A percentile compares a stretch with the other conserved stretches of the same genome.
These are phyloP conservation scores for Dendrolimus kikuchii DNA, from an alignment of 1,140 invertebrate genomes.

Conservation along the genomic window DNA sequence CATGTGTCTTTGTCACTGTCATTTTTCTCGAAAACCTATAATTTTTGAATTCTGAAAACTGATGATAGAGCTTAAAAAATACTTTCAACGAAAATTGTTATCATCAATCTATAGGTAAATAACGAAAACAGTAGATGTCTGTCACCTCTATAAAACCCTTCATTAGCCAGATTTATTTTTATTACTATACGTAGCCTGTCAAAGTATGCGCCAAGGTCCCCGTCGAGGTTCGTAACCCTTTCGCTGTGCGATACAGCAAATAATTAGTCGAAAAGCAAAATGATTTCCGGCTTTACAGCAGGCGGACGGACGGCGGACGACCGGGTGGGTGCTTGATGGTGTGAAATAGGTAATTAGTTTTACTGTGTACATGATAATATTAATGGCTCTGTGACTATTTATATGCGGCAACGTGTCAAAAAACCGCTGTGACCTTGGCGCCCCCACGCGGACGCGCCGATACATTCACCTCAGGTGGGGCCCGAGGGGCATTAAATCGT, in stretches of 20 bases:
- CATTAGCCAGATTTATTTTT: no score
- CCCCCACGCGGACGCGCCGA: slow-evolving; percentile 56
- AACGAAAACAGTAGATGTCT: no score
- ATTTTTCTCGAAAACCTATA: no score
- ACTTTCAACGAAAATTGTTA: no score
- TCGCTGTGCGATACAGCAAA: slow-evolving; percentile 26
- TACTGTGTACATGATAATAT: slow-evolving; percentile 20
- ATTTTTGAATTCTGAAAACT: no score
- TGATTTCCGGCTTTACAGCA: slow-evolving; percentile 40
- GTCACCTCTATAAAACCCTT: no score
- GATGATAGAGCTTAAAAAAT: no score
- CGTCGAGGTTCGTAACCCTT: slow-evolving; percentile 42
- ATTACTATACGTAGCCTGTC: background rate
- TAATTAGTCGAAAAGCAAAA: slow-evolving; percentile 45
- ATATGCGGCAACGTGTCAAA: slow-evolving; percentile 61
- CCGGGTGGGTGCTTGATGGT: slow-evolving; percentile 6
- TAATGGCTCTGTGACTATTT: slow-evolving; percentile 41
- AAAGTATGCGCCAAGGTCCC: slow-evolving; percentile 16
- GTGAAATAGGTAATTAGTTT: slow-evolving; percentile 29
- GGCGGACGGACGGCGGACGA: no score
- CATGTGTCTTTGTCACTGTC: no score
- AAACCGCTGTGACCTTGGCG: slow-evolving; percentile 65
- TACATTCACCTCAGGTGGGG: slow-evolving; percentile 66
- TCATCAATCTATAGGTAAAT: no score
- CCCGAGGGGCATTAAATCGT: slow-evolving; percentile 41